These are phyloP conservation scores for Malthinus seriepunctatus DNA, from an alignment of 2,888 invertebrate species.

Conservation along the genomic window DNA sequence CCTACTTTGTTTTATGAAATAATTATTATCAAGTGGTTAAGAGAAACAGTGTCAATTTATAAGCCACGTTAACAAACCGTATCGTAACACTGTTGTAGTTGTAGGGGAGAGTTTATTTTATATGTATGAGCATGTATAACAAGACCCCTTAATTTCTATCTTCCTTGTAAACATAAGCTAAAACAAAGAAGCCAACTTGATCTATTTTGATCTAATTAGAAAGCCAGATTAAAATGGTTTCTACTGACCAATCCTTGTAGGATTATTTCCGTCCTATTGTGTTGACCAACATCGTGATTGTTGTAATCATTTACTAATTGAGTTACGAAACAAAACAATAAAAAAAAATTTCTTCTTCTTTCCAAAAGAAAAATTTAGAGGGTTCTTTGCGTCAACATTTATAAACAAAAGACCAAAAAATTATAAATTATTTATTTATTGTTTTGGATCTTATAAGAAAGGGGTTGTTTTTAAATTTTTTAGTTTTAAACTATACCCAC, in stretches of 20 bases:
- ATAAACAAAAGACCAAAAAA: no score
- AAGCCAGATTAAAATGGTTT: constrained; percentile 27
- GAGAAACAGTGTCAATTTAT: constrained; percentile 18
- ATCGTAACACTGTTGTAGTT: constrained; percentile 13
- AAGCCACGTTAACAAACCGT: constrained; percentile 20
- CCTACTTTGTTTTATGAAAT: neutral
- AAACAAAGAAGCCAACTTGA: constrained; percentile 10
- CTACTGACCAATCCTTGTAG: constrained; percentile 27
- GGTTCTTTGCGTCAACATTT: no score
- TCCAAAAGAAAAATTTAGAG: no score
- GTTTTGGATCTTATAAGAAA: no score
- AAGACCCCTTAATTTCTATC: neutral
- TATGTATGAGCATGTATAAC: neutral
- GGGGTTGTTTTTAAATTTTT: no score
- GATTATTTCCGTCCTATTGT: constrained; percentile 19
- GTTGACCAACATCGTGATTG: constrained; percentile 14
- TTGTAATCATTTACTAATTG: no score
- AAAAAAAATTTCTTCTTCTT: no score
- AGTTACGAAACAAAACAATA: no score
- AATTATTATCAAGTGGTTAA: constrained; percentile 10
- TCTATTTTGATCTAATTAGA: constrained; percentile 20
- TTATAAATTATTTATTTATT: no score
- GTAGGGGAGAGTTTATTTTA: constrained; percentile 4
- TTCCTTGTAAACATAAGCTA: neutral
- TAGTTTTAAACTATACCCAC: no score